phyloP scores from a whole-genome alignment of 2,888 invertebrate genomes.

The Cylloceria caligata region DNA sequence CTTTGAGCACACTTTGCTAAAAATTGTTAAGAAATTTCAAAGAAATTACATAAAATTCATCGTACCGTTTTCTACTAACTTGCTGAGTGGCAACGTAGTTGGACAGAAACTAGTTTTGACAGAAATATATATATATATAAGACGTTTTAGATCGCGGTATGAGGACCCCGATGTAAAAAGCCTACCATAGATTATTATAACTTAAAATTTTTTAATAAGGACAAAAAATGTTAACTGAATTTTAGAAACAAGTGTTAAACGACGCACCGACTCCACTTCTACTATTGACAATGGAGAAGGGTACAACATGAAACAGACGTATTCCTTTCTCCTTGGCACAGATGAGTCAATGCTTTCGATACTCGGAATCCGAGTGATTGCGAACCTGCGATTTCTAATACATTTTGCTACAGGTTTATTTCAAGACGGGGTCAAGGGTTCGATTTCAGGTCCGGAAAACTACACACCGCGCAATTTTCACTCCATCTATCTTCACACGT shows the following conservation, averaged over 20 bases:
- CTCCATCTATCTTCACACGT: background rate
- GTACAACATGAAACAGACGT: background rate
- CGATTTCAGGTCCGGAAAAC: conserved; percentile 12
- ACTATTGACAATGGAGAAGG: background rate
- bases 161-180: no score
- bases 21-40: no score
- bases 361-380: background rate
- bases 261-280: background rate
- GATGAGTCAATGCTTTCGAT: conserved; percentile 4
- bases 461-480: conserved; percentile 1
- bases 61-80: no score
- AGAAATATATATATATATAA: no score
- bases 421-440: conserved; percentile 30
- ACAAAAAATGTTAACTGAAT: background rate
- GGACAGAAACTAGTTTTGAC: no score
- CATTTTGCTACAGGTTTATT: conserved; percentile 24
- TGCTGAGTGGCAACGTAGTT: no score
- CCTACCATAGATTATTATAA: no score
- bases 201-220: no score
- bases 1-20: no score
- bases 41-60: no score
- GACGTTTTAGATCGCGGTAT: no score
- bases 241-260: background rate
- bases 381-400: conserved; percentile 1
- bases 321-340: background rate